Evolutionary conservation across 2,888 invertebrate species (phyloP).

Genomic region (Adela reaumurella): DNA sequence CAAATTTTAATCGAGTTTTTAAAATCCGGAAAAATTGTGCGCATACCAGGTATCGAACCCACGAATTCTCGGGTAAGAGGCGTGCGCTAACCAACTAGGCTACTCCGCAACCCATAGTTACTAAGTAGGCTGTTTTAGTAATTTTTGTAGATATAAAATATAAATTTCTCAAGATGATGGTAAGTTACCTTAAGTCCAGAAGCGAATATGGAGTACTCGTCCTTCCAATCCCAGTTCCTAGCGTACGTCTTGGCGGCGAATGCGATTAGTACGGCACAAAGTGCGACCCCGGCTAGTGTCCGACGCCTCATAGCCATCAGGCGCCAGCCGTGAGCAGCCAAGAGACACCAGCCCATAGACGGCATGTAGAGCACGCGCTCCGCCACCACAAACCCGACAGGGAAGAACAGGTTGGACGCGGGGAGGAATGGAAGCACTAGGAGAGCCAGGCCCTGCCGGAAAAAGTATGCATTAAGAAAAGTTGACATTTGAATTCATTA

Average conservation of each 20-base stretch:
- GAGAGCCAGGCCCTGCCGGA: slow-evolving; percentile 75
- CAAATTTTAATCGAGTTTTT: no score
- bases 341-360: slow-evolving; percentile 94
- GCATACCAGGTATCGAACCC: no score
- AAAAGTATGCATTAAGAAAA: slow-evolving; percentile 11
- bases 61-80: no score
- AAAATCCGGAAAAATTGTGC: no score
- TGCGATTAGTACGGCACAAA: slow-evolving; percentile 66
- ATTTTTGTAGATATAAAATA: no score
- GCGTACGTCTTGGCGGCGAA: slow-evolving; percentile 84
- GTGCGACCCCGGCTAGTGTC: slow-evolving; percentile 63
- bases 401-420: slow-evolving; percentile 95
- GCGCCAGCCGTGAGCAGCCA: slow-evolving; percentile 84
- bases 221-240: slow-evolving; percentile 90
- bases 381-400: slow-evolving; percentile 96
- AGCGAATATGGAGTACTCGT: slow-evolving; percentile 91
- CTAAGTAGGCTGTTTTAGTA: no score
- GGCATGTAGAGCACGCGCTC: slow-evolving; percentile 95
- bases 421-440: slow-evolving; percentile 90
- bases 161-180: no score
- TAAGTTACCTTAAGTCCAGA: slow-evolving; percentile 69
- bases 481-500: no score
- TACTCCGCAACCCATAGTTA: no score
- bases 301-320: slow-evolving; percentile 62
- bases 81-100: no score